These are phyloP conservation scores for Spatula versicolor DNA, from an alignment of 2,797 vertebrate genomes.

Conservation along the genomic window DNA sequence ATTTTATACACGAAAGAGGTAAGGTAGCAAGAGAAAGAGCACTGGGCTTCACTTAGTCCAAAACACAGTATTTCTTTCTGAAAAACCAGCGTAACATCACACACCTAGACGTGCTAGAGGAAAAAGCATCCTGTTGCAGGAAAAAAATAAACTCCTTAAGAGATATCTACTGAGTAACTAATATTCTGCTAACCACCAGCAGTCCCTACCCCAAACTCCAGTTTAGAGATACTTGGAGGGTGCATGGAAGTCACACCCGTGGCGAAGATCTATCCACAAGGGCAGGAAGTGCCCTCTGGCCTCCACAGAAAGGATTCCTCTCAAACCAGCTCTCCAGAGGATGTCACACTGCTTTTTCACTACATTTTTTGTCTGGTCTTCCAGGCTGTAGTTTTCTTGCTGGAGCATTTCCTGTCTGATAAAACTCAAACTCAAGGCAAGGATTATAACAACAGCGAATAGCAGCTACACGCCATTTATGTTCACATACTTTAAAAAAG, in stretches of 20 bases:
- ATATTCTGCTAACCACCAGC: neutral
- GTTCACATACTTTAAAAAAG: slow-evolving; percentile 6
- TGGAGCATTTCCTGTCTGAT: neutral
- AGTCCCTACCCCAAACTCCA: neutral
- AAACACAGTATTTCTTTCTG: neutral
- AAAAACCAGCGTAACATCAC: neutral
- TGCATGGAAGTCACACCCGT: neutral
- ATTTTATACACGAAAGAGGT: neutral
- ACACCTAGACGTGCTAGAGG: neutral
- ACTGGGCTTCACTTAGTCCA: neutral
- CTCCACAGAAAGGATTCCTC: neutral
- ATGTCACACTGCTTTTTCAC: neutral
- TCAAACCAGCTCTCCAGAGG: neutral
- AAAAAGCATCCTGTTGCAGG: neutral
- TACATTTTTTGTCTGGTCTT: neutral
- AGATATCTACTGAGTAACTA: neutral
- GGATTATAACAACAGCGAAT: neutral
- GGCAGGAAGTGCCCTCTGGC: neutral
- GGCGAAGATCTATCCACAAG: neutral
- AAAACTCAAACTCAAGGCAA: slow-evolving; percentile 44
- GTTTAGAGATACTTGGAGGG: neutral
- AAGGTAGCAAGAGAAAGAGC: neutral
- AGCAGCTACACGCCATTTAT: neutral
- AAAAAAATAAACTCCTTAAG: neutral
- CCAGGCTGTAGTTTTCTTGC: neutral